A percentile compares a stretch with the other conserved stretches of the same genome.
Evolutionary conservation across 2,888 invertebrate genomes (phyloP).

Genomic region (Andrena flavipes): DNA sequence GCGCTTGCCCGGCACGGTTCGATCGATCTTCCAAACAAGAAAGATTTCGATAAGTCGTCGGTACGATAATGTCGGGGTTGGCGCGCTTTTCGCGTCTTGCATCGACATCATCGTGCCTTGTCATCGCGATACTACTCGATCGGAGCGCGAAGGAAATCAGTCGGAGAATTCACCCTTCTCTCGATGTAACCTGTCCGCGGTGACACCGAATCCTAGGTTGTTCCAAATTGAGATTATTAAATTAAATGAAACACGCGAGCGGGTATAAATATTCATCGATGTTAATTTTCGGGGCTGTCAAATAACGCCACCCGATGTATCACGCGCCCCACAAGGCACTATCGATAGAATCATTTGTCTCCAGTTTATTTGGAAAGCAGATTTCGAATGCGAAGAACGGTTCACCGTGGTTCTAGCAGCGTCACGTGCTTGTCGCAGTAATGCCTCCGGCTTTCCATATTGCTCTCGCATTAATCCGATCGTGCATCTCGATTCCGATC

Average conservation of each 20-base stretch:
- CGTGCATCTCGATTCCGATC: slow-evolving; percentile 57
- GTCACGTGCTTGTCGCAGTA: slow-evolving; percentile 47
- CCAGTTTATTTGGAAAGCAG: slow-evolving; percentile 13
- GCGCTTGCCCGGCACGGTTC: slow-evolving; percentile 15
- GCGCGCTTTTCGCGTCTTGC: slow-evolving; percentile 45
- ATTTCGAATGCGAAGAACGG: slow-evolving; percentile 19
- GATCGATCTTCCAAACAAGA: slow-evolving; percentile 62
- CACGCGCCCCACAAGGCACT: not conserved
- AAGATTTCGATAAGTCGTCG: slow-evolving; percentile 66
- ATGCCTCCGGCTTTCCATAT: slow-evolving; percentile 42
- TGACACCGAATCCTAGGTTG: not conserved
- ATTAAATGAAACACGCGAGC: not conserved
- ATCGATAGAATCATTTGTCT: slow-evolving; percentile 46
- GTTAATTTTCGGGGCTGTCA: not conserved
- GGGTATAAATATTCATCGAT: not conserved
- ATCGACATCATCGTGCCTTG: slow-evolving; percentile 25
- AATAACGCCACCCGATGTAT: not conserved
- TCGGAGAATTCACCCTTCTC: not conserved
- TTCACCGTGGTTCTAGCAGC: slow-evolving; percentile 40
- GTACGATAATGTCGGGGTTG: slow-evolving; percentile 48
- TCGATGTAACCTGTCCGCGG: not conserved
- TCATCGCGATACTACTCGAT: slow-evolving; percentile 29
- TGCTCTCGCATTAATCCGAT: slow-evolving; percentile 55
- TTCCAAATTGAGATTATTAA: not conserved
- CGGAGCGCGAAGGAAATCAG: not conserved